Base-by-base conservation (phyloP, 2,113 vertebrate species). In the Zosterops hypoxanthus region DNA sequence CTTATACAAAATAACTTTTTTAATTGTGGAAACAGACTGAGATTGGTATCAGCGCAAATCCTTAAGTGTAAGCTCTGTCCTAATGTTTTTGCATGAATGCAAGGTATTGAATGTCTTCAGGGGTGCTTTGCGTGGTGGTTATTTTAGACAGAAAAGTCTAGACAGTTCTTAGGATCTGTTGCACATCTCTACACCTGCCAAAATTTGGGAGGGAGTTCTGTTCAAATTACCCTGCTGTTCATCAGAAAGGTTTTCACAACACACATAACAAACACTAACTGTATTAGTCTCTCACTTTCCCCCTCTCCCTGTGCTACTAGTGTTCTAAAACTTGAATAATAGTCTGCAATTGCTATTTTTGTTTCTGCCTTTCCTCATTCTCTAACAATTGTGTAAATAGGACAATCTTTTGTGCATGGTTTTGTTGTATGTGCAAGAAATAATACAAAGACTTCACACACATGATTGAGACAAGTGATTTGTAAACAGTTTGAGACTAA, bases 111-210 rank as follows among this genome's bases (percentile, higher is more conserved):
- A 78, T 95, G 39, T 81, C 81, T 78, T 83, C 41, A 75, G 42
- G 49, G 26, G 33, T 33, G 33, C 59, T 82, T 73, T 93, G 8
- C 7, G 0, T 42, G 63, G 61, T 84, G 42, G 56, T 82, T 89
- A 86, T 73, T 90, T 60, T 76, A 96, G 71, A 90, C 42, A 68
- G 49, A 61, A 70, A 90, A 92, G 93, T 95, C 94, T 95, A 95
- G 92, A 90, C 89, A 42, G 82, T 86, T 90, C 59, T 85, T 82
- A 71, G 41, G 57, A 68, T 88, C 86, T 90, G 3, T 91, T 92
- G 83, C 88, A 92, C 39, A 82, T 83, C 70, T 93, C 73, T 63
- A 63, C 66, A 94, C 66, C 47, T 95, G 88, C 92, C 91, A 95
- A 75, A 89, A 82, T 69, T 64, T 61, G 9, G 21, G 25, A 36